These are phyloP conservation scores for Drepana arcuata DNA, from an alignment of 1,140 invertebrate genomes.

Conservation along the genomic window DNA sequence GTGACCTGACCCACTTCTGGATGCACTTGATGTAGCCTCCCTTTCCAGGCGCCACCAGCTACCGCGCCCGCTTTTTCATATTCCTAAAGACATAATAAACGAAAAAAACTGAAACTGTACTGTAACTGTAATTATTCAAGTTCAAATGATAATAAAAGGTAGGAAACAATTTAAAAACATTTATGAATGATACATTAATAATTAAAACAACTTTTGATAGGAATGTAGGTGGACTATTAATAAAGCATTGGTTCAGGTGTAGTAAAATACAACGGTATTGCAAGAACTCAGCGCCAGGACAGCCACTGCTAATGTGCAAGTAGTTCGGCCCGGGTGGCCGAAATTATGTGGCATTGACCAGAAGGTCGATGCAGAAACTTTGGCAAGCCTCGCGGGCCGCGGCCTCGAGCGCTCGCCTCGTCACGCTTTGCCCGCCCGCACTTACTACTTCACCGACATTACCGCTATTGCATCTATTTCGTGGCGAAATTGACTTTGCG, in stretches of 20 bases:
- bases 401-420: constrained; percentile 14
- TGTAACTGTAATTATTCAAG: background rate
- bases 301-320: too few relatives aligned
- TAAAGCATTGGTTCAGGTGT: background rate
- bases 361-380: constrained; percentile 55
- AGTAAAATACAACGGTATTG: background rate
- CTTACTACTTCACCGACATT: too few relatives aligned
- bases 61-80: background rate
- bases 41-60: constrained; percentile 21
- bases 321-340: constrained; percentile 16
- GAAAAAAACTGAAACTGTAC: background rate
- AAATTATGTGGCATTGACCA: constrained; percentile 50
- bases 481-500: too few relatives aligned
- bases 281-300: background rate
- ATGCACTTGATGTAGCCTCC: constrained; percentile 56
- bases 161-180: background rate
- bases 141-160: background rate
- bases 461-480: too few relatives aligned
- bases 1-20: constrained; percentile 60
- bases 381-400: constrained; percentile 34
- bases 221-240: background rate
- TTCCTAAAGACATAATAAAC: background rate
- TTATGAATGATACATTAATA: background rate
- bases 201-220: background rate
- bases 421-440: constrained; percentile 5